Base-by-base conservation (phyloP, 2,113 vertebrate genomes). In the Prinia subflava region DNA sequence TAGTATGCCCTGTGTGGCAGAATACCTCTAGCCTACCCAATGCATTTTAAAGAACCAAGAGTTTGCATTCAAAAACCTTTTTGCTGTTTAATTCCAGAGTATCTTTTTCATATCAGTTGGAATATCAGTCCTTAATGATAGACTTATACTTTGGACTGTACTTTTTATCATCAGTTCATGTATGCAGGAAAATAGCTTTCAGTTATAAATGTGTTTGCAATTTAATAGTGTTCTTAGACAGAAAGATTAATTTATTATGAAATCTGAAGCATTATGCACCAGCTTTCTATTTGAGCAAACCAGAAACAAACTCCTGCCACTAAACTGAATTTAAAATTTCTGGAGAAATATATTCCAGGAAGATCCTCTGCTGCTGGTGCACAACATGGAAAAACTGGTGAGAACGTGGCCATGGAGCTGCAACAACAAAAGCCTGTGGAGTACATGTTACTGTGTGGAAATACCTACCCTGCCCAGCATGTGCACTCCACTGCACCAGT, bases 401-500 rank as follows among this genome's bases (percentile, higher is more conserved):
- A 78, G 44, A 76, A 76, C 3, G 2, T 49, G 68, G 28, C 44
- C 21, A 4, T 5, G 41, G 57, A 94, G 44, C 41, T 30, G 1
- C 37, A 68, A 55, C 11, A 6, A 33, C 11, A 79, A 47, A 67
- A 73, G 19, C 22, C 63, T 23, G 16, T 17, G 37, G 46, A 63
- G 33, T 49, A 65, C 60, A 15, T 0, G 0, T 25, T 44, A 27
- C 44, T 39, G 65, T 30, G n/a, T 37, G 62, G 49, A 64, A 82
- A 78, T 5, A 19, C 11, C 23, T 44, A 7, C 18, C 33, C 42
- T 47, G 39, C 22, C 13, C 64, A 83, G 39, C 27, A 27, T 0
- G 0, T 3, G 0, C 19, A 33, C 39, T 25, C 37, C 5, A 1
- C 44, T 80, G 49, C 37, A 68, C 16, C 1, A 3, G 15, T 3